Evolutionary conservation across 1,140 invertebrate genomes (phyloP).

Genomic region (Macrocentrus cingulum): DNA sequence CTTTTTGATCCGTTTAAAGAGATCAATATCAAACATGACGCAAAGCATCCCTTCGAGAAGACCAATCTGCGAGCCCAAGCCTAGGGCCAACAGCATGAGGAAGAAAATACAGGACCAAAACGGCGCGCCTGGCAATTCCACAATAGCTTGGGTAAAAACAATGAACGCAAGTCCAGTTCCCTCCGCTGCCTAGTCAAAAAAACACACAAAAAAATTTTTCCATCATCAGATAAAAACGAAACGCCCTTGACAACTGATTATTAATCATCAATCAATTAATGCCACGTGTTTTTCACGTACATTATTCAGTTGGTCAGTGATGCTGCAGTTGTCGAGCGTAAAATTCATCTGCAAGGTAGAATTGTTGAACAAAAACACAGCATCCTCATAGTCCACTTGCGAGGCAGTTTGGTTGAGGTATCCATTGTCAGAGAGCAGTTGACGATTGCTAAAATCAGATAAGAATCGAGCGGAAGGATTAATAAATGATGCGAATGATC

Average conservation of each 20-base stretch:
- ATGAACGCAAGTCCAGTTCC: conserved; percentile 91
- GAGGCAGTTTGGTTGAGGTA: conserved; percentile 61
- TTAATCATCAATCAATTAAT: not conserved
- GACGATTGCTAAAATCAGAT: conserved; percentile 36
- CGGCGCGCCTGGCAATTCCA: conserved; percentile 84
- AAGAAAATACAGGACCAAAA: conserved; percentile 95
- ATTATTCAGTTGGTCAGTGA: conserved; percentile 72
- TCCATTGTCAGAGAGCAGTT: conserved; percentile 59
- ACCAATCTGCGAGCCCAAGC: conserved; percentile 88
- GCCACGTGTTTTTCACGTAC: conserved; percentile 58
- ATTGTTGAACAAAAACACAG: conserved; percentile 51
- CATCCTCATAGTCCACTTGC: conserved; percentile 59
- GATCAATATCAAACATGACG: conserved; percentile 89
- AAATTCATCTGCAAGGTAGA: conserved; percentile 43
- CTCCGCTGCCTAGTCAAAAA: conserved; percentile 74
- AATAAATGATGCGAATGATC: too few relatives aligned
- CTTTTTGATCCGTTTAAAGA: conserved; percentile 85
- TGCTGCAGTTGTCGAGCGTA: conserved; percentile 66
- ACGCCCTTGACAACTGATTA: not conserved
- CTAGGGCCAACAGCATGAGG: conserved; percentile 86
- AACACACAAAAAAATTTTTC: not conserved
- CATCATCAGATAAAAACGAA: too few relatives aligned
- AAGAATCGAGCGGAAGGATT: not conserved
- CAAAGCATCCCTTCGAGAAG: conserved; percentile 91
- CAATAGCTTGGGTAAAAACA: conserved; percentile 89